These are phyloP conservation scores for Rhizoglyphus robini DNA, from an alignment of 1,140 invertebrate genomes.

Conservation along the genomic window DNA sequence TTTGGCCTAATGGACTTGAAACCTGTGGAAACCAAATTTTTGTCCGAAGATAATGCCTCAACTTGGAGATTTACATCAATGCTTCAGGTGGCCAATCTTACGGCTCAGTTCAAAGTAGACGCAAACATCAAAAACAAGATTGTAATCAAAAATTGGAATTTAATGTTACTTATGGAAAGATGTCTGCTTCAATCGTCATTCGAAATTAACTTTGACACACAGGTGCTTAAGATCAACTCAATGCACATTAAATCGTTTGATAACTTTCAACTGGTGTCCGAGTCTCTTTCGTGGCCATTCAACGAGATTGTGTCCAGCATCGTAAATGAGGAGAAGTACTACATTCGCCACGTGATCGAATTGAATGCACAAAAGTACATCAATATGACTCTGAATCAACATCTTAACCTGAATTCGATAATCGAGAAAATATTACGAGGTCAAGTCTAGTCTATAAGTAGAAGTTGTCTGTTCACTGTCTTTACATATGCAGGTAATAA, in stretches of 20 bases:
- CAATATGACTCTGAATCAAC: background rate
- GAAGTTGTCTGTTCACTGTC: background rate
- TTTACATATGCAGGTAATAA: background rate
- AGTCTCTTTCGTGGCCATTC: constrained; percentile 7
- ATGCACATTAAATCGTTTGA: constrained; percentile 2
- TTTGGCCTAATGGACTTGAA: background rate
- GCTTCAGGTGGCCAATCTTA: background rate
- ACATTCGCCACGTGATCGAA: background rate
- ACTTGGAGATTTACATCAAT: background rate
- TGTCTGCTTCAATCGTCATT: background rate
- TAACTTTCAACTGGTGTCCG: background rate
- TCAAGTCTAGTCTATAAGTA: background rate
- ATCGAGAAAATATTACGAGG: background rate
- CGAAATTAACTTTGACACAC: background rate
- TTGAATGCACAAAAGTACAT: background rate
- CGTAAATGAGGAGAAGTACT: background rate
- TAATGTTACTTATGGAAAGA: background rate
- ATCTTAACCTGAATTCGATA: background rate
- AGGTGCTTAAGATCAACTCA: background rate
- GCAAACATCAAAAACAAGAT: background rate
- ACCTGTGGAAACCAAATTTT: background rate
- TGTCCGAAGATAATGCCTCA: background rate
- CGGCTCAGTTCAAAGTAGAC: background rate
- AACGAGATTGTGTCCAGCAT: constrained; percentile 9
- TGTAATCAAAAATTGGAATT: background rate